Percentiles rank a stretch among this genome's conserved stretches.
These are phyloP conservation scores for Albula glossodonta DNA, from an alignment of 2,113 vertebrate species.

Conservation along the genomic window DNA sequence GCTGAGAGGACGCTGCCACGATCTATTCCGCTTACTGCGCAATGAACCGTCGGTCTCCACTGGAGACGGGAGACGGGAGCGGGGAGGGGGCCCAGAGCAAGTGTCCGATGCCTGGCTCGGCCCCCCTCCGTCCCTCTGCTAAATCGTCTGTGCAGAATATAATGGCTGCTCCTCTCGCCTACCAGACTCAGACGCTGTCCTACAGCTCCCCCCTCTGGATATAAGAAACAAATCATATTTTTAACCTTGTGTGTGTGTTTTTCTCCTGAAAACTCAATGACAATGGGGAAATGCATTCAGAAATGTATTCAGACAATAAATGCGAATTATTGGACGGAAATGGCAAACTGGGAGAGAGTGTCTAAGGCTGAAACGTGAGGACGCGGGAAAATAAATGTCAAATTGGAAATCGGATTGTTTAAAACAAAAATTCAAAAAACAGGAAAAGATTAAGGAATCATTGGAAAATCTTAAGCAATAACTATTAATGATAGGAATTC, in stretches of 20 bases:
- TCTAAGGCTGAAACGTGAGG: background rate
- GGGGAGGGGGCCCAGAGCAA: background rate
- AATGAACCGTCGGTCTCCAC: background rate
- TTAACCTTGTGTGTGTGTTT: background rate
- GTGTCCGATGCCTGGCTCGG: background rate
- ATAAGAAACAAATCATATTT: background rate
- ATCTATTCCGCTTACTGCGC: background rate
- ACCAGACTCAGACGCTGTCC: background rate
- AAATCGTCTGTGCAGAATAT: background rate
- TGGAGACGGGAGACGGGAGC: background rate
- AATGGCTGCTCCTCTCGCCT: background rate
- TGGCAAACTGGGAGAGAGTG: background rate
- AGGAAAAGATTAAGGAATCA: background rate
- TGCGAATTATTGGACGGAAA: background rate
- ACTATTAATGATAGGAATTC: background rate
- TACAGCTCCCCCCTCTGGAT: constrained; percentile 11
- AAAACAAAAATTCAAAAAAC: background rate
- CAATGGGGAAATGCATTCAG: background rate
- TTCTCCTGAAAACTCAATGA: background rate
- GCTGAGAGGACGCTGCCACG: background rate
- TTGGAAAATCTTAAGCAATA: background rate
- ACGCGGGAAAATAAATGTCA: background rate
- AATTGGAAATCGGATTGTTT: background rate
- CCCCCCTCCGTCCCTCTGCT: background rate
- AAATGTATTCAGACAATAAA: background rate